Evolutionary conservation across 1,140 invertebrate genomes (phyloP).

Genomic region (Chlorops oryzae): DNA sequence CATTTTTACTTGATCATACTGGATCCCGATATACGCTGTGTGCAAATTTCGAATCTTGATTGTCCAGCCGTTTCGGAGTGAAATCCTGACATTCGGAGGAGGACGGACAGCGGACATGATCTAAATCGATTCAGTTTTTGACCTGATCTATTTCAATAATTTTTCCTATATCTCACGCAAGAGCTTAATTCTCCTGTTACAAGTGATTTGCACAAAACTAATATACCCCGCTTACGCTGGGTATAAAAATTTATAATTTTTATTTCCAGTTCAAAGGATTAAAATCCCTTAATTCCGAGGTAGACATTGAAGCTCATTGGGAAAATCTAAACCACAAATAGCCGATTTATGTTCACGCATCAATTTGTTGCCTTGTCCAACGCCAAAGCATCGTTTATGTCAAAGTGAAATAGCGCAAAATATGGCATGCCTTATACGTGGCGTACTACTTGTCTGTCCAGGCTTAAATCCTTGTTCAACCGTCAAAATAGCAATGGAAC

Average conservation of each 20-base stretch:
- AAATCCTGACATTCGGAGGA: no score
- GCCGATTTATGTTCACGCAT: constrained; percentile 58
- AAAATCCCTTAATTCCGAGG: constrained; percentile 37
- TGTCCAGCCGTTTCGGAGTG: no score
- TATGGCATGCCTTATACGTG: constrained; percentile 34
- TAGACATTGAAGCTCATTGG: constrained; percentile 53
- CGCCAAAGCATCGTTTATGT: constrained; percentile 58
- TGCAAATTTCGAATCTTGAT: no score
- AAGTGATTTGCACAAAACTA: not conserved
- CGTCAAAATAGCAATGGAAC: constrained; percentile 36
- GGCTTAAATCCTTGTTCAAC: constrained; percentile 32
- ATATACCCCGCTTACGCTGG: no score
- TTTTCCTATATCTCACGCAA: no score
- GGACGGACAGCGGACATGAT: no score
- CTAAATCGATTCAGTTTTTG: no score
- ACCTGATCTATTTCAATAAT: no score
- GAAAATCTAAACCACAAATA: constrained; percentile 59
- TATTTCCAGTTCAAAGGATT: constrained; percentile 35
- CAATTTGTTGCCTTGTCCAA: constrained; percentile 55
- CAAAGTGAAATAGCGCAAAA: constrained; percentile 44
- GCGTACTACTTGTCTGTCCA: constrained; percentile 33
- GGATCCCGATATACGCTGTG: no score
- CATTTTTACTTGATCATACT: no score
- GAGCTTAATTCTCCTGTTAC: not conserved
- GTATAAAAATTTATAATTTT: not conserved